phyloP scores from a whole-genome alignment of 1,140 invertebrate species.

The Heliconius congener region DNA sequence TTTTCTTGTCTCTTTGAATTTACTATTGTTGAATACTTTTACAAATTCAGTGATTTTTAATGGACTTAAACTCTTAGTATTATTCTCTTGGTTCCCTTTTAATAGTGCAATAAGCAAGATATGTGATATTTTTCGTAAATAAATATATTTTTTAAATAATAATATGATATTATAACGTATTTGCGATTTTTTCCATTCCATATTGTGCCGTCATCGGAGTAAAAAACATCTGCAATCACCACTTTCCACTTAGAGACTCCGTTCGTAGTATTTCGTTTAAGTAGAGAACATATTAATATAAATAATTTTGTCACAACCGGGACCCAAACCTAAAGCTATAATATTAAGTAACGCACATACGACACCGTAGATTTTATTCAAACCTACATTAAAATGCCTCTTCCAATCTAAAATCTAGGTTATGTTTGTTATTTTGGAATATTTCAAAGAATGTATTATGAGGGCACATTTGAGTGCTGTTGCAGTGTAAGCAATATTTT shows the following conservation, averaged over 20 bases:
- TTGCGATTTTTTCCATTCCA: too few species aligned
- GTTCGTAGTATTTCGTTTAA: too few species aligned
- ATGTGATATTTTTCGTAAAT: background rate
- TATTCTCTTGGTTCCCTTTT: background rate
- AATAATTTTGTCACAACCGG: too few species aligned
- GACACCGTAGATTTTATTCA: background rate
- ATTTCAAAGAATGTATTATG: constrained; percentile 19
- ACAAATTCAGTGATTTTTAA: background rate
- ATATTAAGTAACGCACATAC: background rate
- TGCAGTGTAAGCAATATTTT: constrained; percentile 31
- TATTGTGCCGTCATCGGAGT: too few species aligned
- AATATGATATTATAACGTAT: too few species aligned
- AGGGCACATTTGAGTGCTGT: constrained; percentile 18
- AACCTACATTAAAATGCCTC: background rate
- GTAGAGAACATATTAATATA: too few species aligned
- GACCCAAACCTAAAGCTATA: too few species aligned
- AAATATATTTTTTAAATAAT: background rate
- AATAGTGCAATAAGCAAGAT: background rate
- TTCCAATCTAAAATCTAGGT: background rate
- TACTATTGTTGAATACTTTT: constrained; percentile 15
- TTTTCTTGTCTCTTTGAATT: constrained; percentile 18
- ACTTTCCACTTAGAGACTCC: too few species aligned
- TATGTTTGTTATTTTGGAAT: constrained; percentile 6
- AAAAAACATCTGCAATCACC: too few species aligned
- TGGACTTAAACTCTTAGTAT: background rate